Evolutionary conservation across 2,888 invertebrate species (phyloP), one percentile per base, ranked within the genome.

Genomic region (Kryphioiulus occultus): DNA sequence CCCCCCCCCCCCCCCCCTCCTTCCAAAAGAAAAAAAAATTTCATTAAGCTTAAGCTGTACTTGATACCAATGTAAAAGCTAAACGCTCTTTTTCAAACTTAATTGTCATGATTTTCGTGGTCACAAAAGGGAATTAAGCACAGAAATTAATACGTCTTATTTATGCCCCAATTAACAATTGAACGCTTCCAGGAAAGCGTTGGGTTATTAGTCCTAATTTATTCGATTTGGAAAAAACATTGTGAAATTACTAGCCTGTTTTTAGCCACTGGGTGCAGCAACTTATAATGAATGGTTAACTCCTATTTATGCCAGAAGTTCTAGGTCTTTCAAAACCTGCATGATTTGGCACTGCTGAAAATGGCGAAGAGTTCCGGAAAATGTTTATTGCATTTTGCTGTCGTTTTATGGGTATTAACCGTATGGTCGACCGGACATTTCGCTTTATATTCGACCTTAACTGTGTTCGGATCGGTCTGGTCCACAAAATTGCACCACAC

Each of bases 91-190:
- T 78, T 30, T 30, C 15, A 78, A 4, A 68, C 68, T n/a, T 39
- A 5, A 9, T 9, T 26, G 78, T 30, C 30, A 30, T 30, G 30
- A 30, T 78, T 78, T 78, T 78, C 26, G 78, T 30, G 78, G 9
- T 26, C 30, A 30, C 78, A 30, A 78, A 78, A 15, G 78, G 78
- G 78, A 59, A 59, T 59, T 59, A n/a, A 59, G 59, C 59, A 59
- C 2, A 17, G 30, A 30, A 78, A 78, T 78, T 78, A 78, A 78
- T 78, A 26, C n/a, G 30, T 78, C 15, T 78, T 78, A 78, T 78
- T 78, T 78, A 78, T 78, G 30, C 78, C 78, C 78, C 26, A 78
- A 78, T 78, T 78, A 78, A 78, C 78, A 78, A 78, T 78, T 78
- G 30, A 78, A 17, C 78, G 78, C 78, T 78, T 78, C 30, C 30